These are phyloP conservation scores for Coranthus polyacanthus DNA, from an alignment of 2,797 vertebrate species.

Conservation along the genomic window DNA sequence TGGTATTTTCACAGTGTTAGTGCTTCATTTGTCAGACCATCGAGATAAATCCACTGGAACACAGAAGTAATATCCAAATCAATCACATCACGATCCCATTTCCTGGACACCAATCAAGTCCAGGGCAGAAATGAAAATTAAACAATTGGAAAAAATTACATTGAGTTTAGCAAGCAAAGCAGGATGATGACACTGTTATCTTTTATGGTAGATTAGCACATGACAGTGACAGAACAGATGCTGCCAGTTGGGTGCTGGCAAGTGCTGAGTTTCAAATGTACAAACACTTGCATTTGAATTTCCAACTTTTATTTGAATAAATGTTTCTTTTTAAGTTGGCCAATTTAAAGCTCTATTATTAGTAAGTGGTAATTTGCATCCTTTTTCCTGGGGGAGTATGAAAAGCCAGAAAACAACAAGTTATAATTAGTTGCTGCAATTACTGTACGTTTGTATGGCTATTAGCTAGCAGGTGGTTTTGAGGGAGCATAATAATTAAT, in stretches of 20 bases:
- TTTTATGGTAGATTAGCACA: slow-evolving; percentile 32
- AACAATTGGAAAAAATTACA: slow-evolving; percentile 37
- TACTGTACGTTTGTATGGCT: slow-evolving; percentile 2
- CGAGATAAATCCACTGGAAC: slow-evolving; percentile 35
- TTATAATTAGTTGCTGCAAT: slow-evolving; percentile 34
- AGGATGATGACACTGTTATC: slow-evolving; percentile 37
- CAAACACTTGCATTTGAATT: slow-evolving; percentile 19
- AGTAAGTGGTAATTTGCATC: slow-evolving; percentile 22
- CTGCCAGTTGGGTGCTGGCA: not conserved
- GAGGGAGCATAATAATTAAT: slow-evolving; percentile 10
- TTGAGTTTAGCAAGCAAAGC: slow-evolving; percentile 31
- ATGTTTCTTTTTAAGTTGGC: not conserved
- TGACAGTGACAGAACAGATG: slow-evolving; percentile 15
- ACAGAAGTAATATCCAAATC: slow-evolving; percentile 37
- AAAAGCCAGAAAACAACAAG: slow-evolving; percentile 17
- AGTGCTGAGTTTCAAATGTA: not conserved
- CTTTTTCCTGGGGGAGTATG: not conserved
- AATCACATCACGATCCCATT: slow-evolving; percentile 47
- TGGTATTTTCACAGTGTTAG: slow-evolving; percentile 11
- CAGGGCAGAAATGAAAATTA: slow-evolving; percentile 5
- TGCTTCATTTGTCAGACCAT: slow-evolving; percentile 24
- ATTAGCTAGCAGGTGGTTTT: slow-evolving; percentile 14
- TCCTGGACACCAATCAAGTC: slow-evolving; percentile 44
- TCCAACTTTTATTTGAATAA: slow-evolving; percentile 12
- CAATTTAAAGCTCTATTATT: slow-evolving; percentile 6